These are phyloP conservation scores for Lasiurus borealis DNA, from an alignment of 2,113 vertebrate genomes.

Conservation along the genomic window DNA sequence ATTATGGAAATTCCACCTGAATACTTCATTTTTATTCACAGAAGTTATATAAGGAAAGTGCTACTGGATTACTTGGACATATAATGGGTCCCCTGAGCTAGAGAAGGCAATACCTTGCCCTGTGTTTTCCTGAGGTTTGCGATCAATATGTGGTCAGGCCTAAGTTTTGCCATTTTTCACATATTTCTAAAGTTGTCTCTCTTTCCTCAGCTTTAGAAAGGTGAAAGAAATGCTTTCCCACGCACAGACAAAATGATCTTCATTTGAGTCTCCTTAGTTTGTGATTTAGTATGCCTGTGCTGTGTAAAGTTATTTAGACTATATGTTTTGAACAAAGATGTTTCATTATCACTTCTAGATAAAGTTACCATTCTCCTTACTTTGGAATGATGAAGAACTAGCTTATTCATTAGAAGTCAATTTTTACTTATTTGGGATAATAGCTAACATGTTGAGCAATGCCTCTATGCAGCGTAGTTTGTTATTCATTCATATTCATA, in stretches of 20 bases:
- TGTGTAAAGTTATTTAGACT: not conserved
- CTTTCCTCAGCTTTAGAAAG: not conserved
- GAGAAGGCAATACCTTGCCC: not conserved
- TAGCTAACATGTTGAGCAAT: not conserved
- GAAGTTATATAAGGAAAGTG: constrained; percentile 10
- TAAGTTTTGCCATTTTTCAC: constrained; percentile 1
- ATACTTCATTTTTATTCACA: constrained; percentile 65
- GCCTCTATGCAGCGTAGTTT: not conserved
- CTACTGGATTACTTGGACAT: not conserved
- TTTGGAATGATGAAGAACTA: not conserved
- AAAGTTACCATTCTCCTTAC: not conserved
- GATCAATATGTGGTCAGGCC: not conserved
- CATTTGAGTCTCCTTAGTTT: constrained; percentile 28
- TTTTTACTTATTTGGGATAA: constrained; percentile 35
- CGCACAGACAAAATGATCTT: not conserved
- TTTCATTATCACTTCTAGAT: not conserved
- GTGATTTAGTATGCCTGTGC: not conserved
- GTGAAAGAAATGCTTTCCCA: not conserved
- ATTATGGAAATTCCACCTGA: constrained; percentile 31
- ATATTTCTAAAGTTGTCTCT: not conserved
- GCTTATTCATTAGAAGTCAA: not conserved
- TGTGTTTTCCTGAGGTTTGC: constrained; percentile 5
- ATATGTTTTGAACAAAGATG: constrained; percentile 16
- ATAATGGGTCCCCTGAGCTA: constrained; percentile 39
- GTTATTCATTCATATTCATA: not conserved